Evolutionary conservation across 64 coral and sea anemone species (phyloP), one percentile per base, ranked within the genome.

Genomic region (Montipora cactus): DNA sequence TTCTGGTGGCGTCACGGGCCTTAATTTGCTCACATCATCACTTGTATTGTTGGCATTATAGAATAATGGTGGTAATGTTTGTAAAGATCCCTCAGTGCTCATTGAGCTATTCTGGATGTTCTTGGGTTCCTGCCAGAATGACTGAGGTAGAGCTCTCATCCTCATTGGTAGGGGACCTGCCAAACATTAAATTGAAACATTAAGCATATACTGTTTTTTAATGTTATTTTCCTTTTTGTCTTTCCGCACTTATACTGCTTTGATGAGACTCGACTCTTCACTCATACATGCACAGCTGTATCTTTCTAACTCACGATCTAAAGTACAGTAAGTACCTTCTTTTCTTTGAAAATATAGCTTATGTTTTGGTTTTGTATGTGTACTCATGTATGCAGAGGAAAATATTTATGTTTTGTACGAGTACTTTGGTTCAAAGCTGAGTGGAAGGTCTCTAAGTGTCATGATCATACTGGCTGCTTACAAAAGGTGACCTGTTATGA

Each of bases 31-130:
- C 16, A 96, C 84, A 48, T 94, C 95, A n/a, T 99, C 80, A 22
- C 95, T 91, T 66, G 95, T 96, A 58, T 99, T 99, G 93, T 99
- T 96, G 51, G 92, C 97, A 89, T 99, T 94, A 47, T 96, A 89
- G 81, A 96, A 99, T 44, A 99, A 87, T 51, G 97, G 95, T 85
- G 92, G 92, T 79, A 94, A 81, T 4, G 79, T 82, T 72, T 95
- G 91, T 50, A 96, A 91, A 53, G 94, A 94, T 59, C 94, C 95
- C 22, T 93, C 93, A 28, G 94, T 90, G 70, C 91, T 93, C 88
- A 98, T 79, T 23, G 94, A 95, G 80, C 97, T 98, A 13, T 95
- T 95, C 8, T 92, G 94, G 75, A 98, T 95, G 19, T 93, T 75
- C 75, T 95, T 78, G 3, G 97, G 97, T 89, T 98, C 94, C 18